Base-by-base conservation (phyloP, 2,113 vertebrate genomes). In the Myodes glareolus region DNA sequence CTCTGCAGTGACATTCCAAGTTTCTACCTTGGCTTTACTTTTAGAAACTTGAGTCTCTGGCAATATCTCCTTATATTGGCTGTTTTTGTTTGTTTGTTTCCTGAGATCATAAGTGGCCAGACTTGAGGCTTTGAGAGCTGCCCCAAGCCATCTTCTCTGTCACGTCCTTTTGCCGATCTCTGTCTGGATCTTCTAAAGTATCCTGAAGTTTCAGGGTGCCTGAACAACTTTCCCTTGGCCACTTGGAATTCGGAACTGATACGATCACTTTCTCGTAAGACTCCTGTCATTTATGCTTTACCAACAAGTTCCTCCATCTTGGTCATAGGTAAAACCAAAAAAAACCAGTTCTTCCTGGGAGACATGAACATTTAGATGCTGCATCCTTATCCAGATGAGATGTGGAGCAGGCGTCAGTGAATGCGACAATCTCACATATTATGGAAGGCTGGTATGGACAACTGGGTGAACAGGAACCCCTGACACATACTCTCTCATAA, bases 211-310 rank as follows among this genome's bases (percentile, higher is more conserved):
- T 70, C 58, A 72, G 45, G 55, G 21, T 67, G 13, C 91, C 25
- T 94, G 75, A 88, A 61, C 14, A 73, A 52, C 36, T 42, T 94
- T 95, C 92, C 82, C 39, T 80, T 94, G 47, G 91, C 55, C 36
- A 73, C 94, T 96, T 92, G 88, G 67, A 92, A 82, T 39, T 93
- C 72, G 87, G 84, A 92, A 50, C 27, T 86, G 85, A 95, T 80
- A 52, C 1, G 33, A 80, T 94, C 88, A 92, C 80, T 95, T 96
- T 92, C 58, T 88, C 63, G 96, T 31, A 88, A 92, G 96, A 42
- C 2, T 91, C 45, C 39, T 95, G 94, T 97, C 85, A 86, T 80
- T 97, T 93, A 75, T 1, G 16, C 36, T 77, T 91, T 92, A 39
- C 31, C 72, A 91, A 50, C 36, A 33, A 55, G 29, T 72, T 88